Evolutionary conservation across 2,113 vertebrate species (phyloP).

Genomic region (Anguilla rostrata): DNA sequence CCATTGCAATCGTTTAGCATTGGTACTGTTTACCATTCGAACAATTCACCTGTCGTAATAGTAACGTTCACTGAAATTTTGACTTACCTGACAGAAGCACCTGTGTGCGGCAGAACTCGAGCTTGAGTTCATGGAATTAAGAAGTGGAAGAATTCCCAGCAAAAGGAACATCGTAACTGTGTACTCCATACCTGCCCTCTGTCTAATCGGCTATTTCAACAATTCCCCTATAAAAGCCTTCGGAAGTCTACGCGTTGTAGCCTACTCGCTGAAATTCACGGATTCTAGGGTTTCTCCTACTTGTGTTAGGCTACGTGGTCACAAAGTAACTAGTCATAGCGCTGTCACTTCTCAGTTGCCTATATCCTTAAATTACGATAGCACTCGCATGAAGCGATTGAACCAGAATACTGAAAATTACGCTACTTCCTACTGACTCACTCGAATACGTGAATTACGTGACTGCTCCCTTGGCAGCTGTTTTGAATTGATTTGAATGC

Average conservation of each 20-base stretch:
- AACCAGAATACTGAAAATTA: not conserved
- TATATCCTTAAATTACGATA: not conserved
- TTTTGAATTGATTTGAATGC: not conserved
- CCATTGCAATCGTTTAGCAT: not conserved
- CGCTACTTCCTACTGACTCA: constrained; percentile 52
- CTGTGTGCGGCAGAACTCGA: constrained; percentile 57
- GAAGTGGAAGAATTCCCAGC: constrained; percentile 18
- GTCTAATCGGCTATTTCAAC: not conserved
- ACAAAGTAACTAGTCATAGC: not conserved
- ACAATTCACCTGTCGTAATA: not conserved
- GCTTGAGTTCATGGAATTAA: constrained; percentile 31
- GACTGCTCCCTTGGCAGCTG: constrained; percentile 29
- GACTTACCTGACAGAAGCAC: constrained; percentile 82
- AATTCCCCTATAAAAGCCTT: not conserved
- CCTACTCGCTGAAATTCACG: not conserved
- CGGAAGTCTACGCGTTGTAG: not conserved
- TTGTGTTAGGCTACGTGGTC: not conserved
- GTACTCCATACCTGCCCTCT: not conserved
- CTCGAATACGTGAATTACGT: constrained; percentile 59
- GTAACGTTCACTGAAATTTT: not conserved
- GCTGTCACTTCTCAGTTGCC: too few relatives aligned
- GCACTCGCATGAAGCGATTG: constrained; percentile 13
- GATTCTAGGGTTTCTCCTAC: not conserved
- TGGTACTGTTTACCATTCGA: not conserved
- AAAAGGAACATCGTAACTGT: not conserved